These are phyloP conservation scores for Cichladusa arquata DNA, from an alignment of 2,113 vertebrate genomes.

Conservation along the genomic window DNA sequence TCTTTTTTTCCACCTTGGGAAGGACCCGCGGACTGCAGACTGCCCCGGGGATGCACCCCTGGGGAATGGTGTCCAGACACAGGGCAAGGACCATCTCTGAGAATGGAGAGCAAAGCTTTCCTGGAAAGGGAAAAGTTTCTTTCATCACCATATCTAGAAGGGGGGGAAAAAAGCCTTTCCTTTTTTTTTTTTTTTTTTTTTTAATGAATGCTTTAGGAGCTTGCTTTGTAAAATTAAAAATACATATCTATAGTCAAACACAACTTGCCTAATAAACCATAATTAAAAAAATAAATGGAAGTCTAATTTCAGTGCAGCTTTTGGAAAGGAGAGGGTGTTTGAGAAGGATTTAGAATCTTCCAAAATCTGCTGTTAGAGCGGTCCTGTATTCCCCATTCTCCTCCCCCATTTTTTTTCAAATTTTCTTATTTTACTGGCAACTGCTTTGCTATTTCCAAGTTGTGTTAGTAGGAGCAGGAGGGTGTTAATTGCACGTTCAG, in stretches of 20 bases:
- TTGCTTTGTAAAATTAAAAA: neutral
- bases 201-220: neutral
- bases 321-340: neutral
- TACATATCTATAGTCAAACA: neutral
- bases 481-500: neutral
- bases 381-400: neutral
- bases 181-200: neutral
- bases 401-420: fast-evolving
- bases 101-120: neutral
- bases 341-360: neutral
- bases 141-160: neutral
- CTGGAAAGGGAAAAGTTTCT: neutral
- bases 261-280: neutral
- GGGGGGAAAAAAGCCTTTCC: fast-evolving
- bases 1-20: neutral
- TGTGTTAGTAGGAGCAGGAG: neutral
- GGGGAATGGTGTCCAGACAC: neutral
- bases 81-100: neutral
- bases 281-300: neutral
- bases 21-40: neutral
- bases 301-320: neutral
- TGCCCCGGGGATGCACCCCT: neutral
- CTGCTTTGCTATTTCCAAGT: neutral
- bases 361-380: neutral
- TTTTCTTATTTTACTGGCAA: neutral